Evolutionary conservation across 1,140 invertebrate species (phyloP), one percentile per base, ranked within the genome.

Genomic region (Babylonia areolata): DNA sequence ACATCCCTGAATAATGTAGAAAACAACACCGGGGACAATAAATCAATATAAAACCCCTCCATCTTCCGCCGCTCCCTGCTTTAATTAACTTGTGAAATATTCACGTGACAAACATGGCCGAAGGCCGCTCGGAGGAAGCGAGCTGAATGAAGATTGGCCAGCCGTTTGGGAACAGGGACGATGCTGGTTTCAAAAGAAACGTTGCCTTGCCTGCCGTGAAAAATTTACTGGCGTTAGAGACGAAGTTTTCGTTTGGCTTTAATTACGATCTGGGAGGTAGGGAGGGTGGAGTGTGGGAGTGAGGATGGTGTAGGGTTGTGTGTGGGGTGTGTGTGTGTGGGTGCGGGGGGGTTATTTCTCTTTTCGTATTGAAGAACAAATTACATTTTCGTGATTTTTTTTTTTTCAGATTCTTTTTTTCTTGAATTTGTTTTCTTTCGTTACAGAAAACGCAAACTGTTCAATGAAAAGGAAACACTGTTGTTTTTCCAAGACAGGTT

Each of bases 41-140:
- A 64, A 64, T 64, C 58, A 64, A 64, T 64, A 64, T 64, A 64
- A 64, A 64, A 64, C 58, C 58, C 17, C 28, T 5, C n/a, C n/a
- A 23, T 23, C 28, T 64, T 23, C 58, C 28, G 58, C 58, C 58
- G 58, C 58, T 64, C 58, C 58, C 58, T 64, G 58, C 58, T 64
- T 64, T 64, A 64, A 64, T 64, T 64, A 64, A 64, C 20, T 64
- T 23, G 58, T 64, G 58, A 64, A 64, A 64, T 64, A 64, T 64
- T 64, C 58, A 64, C 58, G 58, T 64, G 58, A 64, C 58, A 64
- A 64, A 64, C 58, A 64, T 64, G 58, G 58, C 58, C 15, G 58
- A 64, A 12, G 5, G 58, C 5, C 20, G 46, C 58, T 12, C 20
- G 58, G 58, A n/a, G 58, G 58, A 64, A 64, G 2, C 58, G 58